Evolutionary conservation across 1,140 invertebrate species (phyloP).

Genomic region (Hirudo medicinalis): DNA sequence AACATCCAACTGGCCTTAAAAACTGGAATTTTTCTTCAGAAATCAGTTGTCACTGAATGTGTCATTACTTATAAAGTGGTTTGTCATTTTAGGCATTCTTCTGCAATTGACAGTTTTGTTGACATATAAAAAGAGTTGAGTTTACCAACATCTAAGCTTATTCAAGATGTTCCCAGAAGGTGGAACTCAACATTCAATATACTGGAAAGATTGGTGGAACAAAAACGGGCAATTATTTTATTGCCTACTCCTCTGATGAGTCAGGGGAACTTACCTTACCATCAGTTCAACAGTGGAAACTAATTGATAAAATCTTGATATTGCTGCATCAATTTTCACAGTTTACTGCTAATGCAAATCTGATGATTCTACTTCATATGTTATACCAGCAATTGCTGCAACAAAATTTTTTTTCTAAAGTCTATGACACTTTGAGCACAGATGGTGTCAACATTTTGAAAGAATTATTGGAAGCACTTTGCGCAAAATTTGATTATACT

Average conservation of each 20-base stretch:
- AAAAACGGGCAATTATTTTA: conserved; percentile 21
- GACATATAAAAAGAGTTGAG: too few relatives aligned
- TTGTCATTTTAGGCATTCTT: neutral
- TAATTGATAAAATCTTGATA: neutral
- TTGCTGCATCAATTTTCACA: neutral
- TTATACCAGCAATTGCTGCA: neutral
- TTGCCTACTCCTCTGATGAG: neutral
- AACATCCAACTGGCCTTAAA: too few relatives aligned
- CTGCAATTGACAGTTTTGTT: neutral
- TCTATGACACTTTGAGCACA: neutral
- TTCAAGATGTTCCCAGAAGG: conserved; percentile 24
- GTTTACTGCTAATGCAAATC: neutral
- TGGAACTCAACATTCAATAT: conserved; percentile 28
- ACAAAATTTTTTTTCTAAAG: neutral
- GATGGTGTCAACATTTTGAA: neutral
- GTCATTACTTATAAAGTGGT: neutral
- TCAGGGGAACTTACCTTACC: neutral
- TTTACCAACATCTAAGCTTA: conserved; percentile 16
- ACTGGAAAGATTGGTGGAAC: conserved; percentile 23
- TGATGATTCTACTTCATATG: neutral
- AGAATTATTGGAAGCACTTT: neutral
- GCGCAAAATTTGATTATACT: neutral
- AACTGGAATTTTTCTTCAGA: neutral
- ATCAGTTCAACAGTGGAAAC: neutral
- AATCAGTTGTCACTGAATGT: neutral